Conservation (phyloP, 2,888 invertebrate genomes). For the Ophion costatus region DNA sequence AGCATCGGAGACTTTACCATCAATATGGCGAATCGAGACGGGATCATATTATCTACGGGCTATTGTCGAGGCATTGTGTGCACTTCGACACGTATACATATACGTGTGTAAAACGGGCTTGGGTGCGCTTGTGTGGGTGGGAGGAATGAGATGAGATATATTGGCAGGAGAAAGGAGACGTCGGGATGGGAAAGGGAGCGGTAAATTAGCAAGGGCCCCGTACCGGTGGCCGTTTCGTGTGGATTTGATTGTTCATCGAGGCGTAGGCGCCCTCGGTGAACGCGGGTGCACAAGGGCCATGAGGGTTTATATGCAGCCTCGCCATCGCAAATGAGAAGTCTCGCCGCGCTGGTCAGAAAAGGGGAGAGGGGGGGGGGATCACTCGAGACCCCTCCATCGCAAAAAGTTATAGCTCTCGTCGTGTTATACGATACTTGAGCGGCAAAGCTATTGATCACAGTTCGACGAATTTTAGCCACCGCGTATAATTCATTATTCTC, state of each 20-base stretch:
- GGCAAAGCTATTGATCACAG: constrained; percentile 18
- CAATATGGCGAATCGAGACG: constrained; percentile 65
- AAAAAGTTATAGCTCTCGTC: constrained; percentile 37
- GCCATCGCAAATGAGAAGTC: constrained; percentile 58
- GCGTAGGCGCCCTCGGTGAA: constrained; percentile 56
- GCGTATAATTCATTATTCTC: constrained; percentile 3
- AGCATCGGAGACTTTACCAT: constrained; percentile 60
- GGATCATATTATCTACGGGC: constrained; percentile 63
- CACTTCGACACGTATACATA: constrained; percentile 4
- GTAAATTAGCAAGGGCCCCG: constrained; percentile 61
- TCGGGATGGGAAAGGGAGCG: constrained; percentile 8
- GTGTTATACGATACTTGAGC: constrained; percentile 28
- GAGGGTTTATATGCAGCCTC: constrained; percentile 54
- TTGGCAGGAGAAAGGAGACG: constrained; percentile 5
- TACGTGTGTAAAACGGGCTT: constrained; percentile 1
- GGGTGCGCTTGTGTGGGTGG: constrained; percentile 5
- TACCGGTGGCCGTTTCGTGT: constrained; percentile 58
- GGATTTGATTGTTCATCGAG: constrained; percentile 65
- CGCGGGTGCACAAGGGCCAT: constrained; percentile 50
- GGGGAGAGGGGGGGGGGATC: constrained; percentile 1
- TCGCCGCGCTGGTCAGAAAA: constrained; percentile 41
- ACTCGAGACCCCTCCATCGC: constrained; percentile 28
- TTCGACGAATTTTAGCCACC: constrained; percentile 20
- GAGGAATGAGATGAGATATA: constrained; percentile 54
- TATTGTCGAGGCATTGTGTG: constrained; percentile 58